Conservation (phyloP, 2,888 invertebrate genomes). For the Leptinotarsa juncta region DNA sequence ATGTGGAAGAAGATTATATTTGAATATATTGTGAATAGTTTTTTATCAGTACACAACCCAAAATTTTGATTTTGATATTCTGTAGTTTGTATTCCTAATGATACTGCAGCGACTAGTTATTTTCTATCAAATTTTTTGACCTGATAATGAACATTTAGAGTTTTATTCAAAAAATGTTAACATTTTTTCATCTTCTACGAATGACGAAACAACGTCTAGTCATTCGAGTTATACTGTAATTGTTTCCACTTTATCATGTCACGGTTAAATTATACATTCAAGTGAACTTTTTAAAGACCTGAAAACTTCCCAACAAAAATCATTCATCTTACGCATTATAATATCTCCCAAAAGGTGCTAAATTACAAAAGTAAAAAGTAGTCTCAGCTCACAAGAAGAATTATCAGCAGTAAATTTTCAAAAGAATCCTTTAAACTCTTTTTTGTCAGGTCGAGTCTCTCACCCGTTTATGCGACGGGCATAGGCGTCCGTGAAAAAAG, state of each 20-base stretch:
- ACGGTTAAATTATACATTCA: not conserved
- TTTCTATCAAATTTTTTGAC: no score
- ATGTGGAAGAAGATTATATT: no score
- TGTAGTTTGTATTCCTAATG: no score
- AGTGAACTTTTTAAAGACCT: conserved; percentile 20
- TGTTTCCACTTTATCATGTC: not conserved
- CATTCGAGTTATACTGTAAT: not conserved
- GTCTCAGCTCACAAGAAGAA: conserved; percentile 24
- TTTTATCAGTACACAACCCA: no score
- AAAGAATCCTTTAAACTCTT: conserved; percentile 26
- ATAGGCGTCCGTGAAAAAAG: conserved; percentile 9
- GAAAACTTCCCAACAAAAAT: conserved; percentile 22
- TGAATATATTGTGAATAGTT: no score
- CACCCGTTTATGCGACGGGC: conserved; percentile 26
- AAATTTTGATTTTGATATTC: no score
- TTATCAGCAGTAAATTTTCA: conserved; percentile 30
- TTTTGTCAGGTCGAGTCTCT: conserved; percentile 33
- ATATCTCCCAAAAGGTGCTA: conserved; percentile 26
- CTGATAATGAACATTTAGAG: not conserved
- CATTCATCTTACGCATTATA: conserved; percentile 28
- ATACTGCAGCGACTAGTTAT: no score
- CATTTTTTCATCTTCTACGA: not conserved
- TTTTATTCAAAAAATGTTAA: not conserved
- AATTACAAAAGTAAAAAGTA: conserved; percentile 25
- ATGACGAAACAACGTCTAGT: not conserved